Percentiles rank a stretch among this genome's conserved stretches.
Evolutionary conservation across 1,140 invertebrate species (phyloP).

Genomic region (Neodiprion virginianus): DNA sequence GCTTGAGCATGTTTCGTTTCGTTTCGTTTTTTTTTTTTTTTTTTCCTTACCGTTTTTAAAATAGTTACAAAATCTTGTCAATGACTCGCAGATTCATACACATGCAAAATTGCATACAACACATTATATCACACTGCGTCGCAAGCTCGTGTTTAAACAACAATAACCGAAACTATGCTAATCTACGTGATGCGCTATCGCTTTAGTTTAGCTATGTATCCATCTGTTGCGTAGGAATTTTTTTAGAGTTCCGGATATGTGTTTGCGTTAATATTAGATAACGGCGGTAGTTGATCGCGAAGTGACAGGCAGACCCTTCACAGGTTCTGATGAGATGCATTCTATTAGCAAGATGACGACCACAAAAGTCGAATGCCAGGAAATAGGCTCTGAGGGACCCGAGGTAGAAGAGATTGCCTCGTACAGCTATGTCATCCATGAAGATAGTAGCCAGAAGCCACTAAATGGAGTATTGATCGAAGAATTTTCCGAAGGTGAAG

Average conservation of each 20-base stretch:
- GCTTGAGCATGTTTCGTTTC: neutral
- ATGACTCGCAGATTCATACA: neutral
- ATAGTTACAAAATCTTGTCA: neutral
- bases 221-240: neutral
- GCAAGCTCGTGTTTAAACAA: neutral
- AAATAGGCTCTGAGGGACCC: slow-evolving; percentile 58
- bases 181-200: neutral
- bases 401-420: slow-evolving; percentile 69
- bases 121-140: neutral
- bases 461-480: slow-evolving; percentile 65
- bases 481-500: slow-evolving; percentile 65
- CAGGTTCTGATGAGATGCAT: slow-evolving; percentile 72
- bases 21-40: neutral
- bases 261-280: neutral
- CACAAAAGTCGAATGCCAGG: slow-evolving; percentile 66
- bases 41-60: neutral
- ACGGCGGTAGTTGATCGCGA: neutral
- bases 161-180: neutral
- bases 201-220: neutral
- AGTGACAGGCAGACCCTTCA: slow-evolving; percentile 45
- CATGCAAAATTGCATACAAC: neutral
- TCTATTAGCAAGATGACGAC: slow-evolving; percentile 71
- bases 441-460: slow-evolving; percentile 42
- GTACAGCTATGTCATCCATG: slow-evolving; percentile 61
- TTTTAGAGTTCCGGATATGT: neutral